phyloP scores from a whole-genome alignment of 2,888 invertebrate species.

The Rhaphigaster nebulosa region DNA sequence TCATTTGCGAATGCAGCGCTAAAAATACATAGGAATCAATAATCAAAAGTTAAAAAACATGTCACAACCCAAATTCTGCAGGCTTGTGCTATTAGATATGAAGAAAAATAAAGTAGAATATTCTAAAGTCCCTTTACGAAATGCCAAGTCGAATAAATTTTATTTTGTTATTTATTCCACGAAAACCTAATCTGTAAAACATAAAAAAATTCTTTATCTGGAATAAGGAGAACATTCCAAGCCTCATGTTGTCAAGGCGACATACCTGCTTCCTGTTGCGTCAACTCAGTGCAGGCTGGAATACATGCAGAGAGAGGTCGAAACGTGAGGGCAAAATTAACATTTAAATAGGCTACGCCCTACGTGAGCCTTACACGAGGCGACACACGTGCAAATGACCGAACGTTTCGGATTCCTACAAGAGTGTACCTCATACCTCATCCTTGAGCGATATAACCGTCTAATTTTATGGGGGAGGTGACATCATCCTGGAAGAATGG shows the following conservation, averaged over 20 bases:
- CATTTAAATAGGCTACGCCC: slow-evolving; percentile 36
- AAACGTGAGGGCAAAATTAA: slow-evolving; percentile 48
- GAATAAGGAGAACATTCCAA: background rate
- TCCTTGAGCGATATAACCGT: background rate
- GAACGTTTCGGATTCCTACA: background rate
- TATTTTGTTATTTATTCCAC: background rate
- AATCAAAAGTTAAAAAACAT: too few relatives aligned
- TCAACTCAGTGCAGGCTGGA: background rate
- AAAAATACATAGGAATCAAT: background rate
- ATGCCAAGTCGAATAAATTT: too few relatives aligned
- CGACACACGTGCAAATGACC: slow-evolving; percentile 24
- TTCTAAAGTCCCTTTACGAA: too few relatives aligned
- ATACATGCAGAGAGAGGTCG: slow-evolving; percentile 17
- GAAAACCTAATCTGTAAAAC: background rate
- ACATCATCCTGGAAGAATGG: background rate
- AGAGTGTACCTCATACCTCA: background rate
- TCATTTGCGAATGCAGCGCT: too few relatives aligned
- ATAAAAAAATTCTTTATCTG: background rate
- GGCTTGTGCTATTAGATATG: too few relatives aligned
- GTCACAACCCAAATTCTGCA: too few relatives aligned
- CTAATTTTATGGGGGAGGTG: background rate
- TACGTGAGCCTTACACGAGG: slow-evolving; percentile 35
- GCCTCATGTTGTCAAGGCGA: background rate
- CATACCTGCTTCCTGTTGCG: background rate
- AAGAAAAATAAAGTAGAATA: too few relatives aligned